Evolutionary conservation across 2,113 vertebrate genomes (phyloP).

Genomic region (Notiomystis cincta): DNA sequence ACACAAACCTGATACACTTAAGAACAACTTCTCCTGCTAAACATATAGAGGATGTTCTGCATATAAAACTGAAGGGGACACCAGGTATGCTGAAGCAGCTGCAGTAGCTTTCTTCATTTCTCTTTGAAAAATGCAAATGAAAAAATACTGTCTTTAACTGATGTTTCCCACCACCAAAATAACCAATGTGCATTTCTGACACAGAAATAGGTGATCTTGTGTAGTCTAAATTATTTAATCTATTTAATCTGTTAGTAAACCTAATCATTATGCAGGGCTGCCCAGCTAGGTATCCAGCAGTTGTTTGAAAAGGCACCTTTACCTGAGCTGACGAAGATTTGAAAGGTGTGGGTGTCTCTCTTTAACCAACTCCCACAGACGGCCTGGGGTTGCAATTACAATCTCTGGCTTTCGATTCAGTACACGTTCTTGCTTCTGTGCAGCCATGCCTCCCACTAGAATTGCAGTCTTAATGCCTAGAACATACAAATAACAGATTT

Average conservation of each 20-base stretch:
- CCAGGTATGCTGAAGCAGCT: not conserved
- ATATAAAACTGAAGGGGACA: not conserved
- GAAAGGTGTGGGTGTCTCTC: conserved; percentile 87
- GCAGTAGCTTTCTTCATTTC: not conserved
- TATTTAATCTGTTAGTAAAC: not conserved
- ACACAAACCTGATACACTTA: not conserved
- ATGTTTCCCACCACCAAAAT: not conserved
- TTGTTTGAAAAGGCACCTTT: not conserved
- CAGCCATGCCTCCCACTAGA: conserved; percentile 92
- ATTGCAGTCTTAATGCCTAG: conserved; percentile 88
- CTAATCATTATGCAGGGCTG: not conserved
- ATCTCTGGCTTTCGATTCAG: conserved; percentile 88
- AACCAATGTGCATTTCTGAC: not conserved
- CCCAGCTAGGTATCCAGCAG: not conserved
- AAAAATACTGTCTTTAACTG: not conserved
- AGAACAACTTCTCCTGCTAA: not conserved
- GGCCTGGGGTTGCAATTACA: conserved; percentile 91
- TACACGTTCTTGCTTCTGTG: conserved; percentile 88
- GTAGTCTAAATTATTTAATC: not conserved
- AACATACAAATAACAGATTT: not conserved
- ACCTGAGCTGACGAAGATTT: conserved; percentile 87
- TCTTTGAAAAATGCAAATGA: too few species aligned
- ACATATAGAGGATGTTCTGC: not conserved
- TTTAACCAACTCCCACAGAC: conserved; percentile 91
- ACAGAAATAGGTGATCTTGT: not conserved